A percentile compares a stretch with the other conserved stretches of the same genome.
Conservation (phyloP, 2,797 vertebrate species). For the Ispidina picta region DNA sequence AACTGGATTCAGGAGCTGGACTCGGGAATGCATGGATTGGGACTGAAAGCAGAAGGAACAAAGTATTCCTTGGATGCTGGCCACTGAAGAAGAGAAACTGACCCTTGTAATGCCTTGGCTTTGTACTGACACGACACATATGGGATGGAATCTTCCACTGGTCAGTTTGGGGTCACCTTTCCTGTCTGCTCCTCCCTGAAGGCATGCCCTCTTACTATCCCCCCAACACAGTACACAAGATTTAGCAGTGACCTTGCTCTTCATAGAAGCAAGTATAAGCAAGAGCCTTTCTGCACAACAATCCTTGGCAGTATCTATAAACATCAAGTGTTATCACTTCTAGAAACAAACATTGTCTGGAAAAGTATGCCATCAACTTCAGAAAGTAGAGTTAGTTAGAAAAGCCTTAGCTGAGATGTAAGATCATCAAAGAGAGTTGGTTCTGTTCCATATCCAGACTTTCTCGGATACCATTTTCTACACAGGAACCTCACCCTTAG, state of each 20-base stretch:
- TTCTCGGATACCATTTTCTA: neutral
- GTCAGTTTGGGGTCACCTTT: neutral
- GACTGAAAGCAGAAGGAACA: neutral
- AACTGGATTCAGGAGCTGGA: neutral
- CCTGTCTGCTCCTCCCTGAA: neutral
- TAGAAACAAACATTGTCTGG: neutral
- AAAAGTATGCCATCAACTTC: neutral
- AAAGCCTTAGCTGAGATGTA: neutral
- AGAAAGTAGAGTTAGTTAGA: neutral
- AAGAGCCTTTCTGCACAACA: neutral
- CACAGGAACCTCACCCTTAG: neutral
- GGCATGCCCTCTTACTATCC: neutral
- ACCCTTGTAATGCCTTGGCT: neutral
- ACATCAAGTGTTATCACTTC: neutral
- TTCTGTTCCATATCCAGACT: neutral
- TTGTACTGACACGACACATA: neutral
- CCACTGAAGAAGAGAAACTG: neutral
- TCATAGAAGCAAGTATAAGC: neutral
- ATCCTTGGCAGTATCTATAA: neutral
- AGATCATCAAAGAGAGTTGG: neutral
- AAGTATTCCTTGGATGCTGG: neutral
- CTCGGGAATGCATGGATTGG: neutral
- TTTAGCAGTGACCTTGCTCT: neutral
- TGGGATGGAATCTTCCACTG: neutral
- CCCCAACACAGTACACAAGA: neutral